Conservation (phyloP, 1,140 invertebrate species). For the Elymnias hypermnestra region DNA sequence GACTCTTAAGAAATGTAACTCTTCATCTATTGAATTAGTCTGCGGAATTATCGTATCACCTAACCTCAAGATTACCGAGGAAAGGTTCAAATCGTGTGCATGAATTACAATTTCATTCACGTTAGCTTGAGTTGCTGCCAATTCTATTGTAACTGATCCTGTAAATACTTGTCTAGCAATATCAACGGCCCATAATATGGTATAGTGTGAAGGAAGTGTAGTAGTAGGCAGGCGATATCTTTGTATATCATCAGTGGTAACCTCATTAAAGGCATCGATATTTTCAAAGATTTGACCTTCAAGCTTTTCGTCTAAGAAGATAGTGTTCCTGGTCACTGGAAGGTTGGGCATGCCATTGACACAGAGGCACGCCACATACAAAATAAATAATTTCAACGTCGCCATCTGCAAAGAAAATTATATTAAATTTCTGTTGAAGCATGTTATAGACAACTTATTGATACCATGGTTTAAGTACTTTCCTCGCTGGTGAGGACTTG, state of each 20-base stretch:
- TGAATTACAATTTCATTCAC: constrained; percentile 80
- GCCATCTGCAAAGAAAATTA: constrained; percentile 47
- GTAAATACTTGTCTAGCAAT: constrained; percentile 61
- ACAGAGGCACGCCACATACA: constrained; percentile 24
- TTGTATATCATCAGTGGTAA: constrained; percentile 5
- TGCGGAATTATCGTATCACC: constrained; percentile 24
- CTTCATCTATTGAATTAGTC: constrained; percentile 10
- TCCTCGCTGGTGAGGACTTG: too few relatives aligned
- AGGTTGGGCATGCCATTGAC: constrained; percentile 27
- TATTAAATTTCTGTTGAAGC: background rate
- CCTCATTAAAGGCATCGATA: constrained; percentile 18
- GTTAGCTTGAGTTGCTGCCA: constrained; percentile 41
- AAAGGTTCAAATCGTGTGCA: constrained; percentile 73
- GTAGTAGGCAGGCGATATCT: constrained; percentile 77
- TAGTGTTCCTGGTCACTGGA: constrained; percentile 34
- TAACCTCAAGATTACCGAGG: constrained; percentile 34
- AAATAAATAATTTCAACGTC: constrained; percentile 36
- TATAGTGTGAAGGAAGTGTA: constrained; percentile 79
- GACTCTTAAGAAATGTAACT: constrained; percentile 40
- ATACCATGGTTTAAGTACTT: too few relatives aligned
- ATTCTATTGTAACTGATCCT: constrained; percentile 77
- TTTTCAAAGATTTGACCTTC: constrained; percentile 47
- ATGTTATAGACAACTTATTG: too few relatives aligned
- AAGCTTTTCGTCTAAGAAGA: constrained; percentile 49
- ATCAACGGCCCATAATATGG: constrained; percentile 40